Conservation (phyloP, 2,888 invertebrate species). For the Stegana nigrithorax region DNA sequence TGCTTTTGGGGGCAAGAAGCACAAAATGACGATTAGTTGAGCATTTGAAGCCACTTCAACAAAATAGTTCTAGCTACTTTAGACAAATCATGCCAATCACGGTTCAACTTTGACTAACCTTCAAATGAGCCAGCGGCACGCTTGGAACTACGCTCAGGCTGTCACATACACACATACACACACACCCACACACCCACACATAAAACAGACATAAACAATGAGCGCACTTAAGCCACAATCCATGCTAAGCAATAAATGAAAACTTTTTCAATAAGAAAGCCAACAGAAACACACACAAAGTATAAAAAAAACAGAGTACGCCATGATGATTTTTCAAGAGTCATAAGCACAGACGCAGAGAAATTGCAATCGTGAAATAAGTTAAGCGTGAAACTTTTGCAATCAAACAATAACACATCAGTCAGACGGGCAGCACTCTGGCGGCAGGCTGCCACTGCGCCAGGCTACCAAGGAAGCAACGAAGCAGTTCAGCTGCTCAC, state of each 20-base stretch:
- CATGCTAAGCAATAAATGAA: neutral
- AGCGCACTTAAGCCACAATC: neutral
- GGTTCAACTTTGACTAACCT: too few relatives aligned
- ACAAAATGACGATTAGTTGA: too few relatives aligned
- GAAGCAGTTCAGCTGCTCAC: neutral
- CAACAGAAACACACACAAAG: neutral
- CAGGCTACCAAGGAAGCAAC: neutral
- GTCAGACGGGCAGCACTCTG: neutral
- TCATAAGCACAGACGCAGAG: too few relatives aligned
- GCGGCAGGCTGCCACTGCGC: neutral
- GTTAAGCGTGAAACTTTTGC: slow-evolving; percentile 10
- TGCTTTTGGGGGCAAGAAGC: too few relatives aligned
- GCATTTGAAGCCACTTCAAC: too few relatives aligned
- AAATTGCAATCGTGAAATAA: too few relatives aligned
- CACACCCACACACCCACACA: too few relatives aligned
- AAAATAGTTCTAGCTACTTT: too few relatives aligned
- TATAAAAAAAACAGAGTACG: neutral
- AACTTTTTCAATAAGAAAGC: slow-evolving; percentile 9
- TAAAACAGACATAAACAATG: neutral
- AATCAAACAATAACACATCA: slow-evolving; percentile 5
- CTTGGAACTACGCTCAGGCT: too few relatives aligned
- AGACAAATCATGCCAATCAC: too few relatives aligned
- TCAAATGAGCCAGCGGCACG: too few relatives aligned
- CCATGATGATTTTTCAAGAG: neutral
- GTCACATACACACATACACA: too few relatives aligned